Base-by-base conservation (phyloP, 2,888 invertebrate species). In the Allacma fusca region DNA sequence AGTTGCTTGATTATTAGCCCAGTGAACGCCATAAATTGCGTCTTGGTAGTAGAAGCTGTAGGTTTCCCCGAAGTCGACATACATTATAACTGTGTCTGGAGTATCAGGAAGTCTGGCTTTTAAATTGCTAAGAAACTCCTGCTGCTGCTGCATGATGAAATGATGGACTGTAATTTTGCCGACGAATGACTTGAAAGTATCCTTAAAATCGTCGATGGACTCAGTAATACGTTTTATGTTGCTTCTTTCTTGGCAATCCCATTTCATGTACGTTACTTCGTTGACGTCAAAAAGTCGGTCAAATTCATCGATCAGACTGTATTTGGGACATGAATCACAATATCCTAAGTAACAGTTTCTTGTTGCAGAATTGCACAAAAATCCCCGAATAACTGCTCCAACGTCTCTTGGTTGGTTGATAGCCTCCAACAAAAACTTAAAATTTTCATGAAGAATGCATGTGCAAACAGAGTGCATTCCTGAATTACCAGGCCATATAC, bases 1-100 rank as follows among this genome's bases (percentile, higher is more conserved):
- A 0, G 68, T 76, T 1, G 76, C 76, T 21, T 76, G 76, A 1
- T 76, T 19, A 12, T 76, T 68, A 19, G 26, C 44, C 76, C 76
- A 76, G 29, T 76, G 69, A 24, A 28, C 40, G 28, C 76, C 69
- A 19, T 69, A 57, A 9, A 69, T 57, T 0, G 68, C 68, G 28
- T 69, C 69, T 19, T 76, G 76, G 28, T 68, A 23, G 9, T 50
- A 21, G 28, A 69, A 76, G 19, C 19, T 28, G 21, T 69, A 76
- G 26, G 67, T 76, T 76, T 76, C 29, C 0, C 29, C 76, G 12
- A 40, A 75, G 72, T 72, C 72, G 1, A 69, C 69, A 40, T 69
- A 34, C 1, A 69, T 5, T 16, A 69, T 40, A 16, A 69, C 5
- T 9, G 5, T n/a, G 19, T 9, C 21, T 69, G 4, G 13, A 21